Base-by-base conservation (phyloP, 1,140 invertebrate species). In the Gonatopus flavifemur region DNA sequence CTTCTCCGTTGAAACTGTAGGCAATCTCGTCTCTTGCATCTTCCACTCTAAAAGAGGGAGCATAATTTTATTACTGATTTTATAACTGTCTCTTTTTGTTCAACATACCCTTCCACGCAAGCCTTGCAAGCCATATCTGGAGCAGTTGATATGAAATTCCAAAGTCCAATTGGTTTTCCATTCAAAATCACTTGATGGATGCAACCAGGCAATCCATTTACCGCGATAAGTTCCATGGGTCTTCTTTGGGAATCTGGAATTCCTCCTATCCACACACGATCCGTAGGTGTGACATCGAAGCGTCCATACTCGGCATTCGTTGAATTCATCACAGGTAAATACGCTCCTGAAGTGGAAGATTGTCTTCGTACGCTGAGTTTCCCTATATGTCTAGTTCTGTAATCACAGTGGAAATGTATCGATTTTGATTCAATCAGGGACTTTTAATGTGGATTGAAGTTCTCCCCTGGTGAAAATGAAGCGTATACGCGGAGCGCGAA, bases 111-210 rank as follows among this genome's bases (percentile, higher is more conserved):
- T 75, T 88, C 85, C 9, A 84, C 83, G 56, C 90, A 91, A 12
- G 86, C 87, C 35, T 78, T 80, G 64, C 94, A 97, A 6, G 83
- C 83, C 48, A 80, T 80, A 54, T 83, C 81, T n/a, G 76, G 70
- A 20, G 80, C 71, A 48, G 85, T 82, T 22, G 80, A 77, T 1
- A 76, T 50, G 67, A 95, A 97, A 74, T 96, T 92, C 91, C 92
- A 97, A 0, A 97, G 77, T 0, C 94, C 94, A 35, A 97, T 76
- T 0, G 82, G 84, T 22, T 85, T 82, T 4, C 86, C 87, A 72
- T 96, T 90, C 1, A 93, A 76, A 49, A 81, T 81, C 0, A 95
- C 75, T 52, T 90, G 84, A 69, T 93, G 83, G 5, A 96, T 78
- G 47, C 93, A 94, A 0, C 89, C 92, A 16, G 83, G 80, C 4